Evolutionary conservation across 1,140 invertebrate species (phyloP).

Genomic region (Teleogryllus occipitalis): DNA sequence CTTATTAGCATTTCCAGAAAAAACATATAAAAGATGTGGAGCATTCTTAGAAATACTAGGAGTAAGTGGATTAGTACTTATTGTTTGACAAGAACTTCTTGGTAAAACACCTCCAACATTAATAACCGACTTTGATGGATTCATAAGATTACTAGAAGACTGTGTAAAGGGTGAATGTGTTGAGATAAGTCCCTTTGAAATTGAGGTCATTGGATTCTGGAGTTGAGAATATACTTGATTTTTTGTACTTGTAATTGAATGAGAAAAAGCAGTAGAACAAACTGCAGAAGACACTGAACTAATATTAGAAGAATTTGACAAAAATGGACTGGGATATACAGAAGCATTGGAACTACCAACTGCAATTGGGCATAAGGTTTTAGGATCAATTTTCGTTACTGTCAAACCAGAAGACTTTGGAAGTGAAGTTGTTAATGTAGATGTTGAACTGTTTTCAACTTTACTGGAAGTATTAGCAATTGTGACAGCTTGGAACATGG

Average conservation of each 20-base stretch:
- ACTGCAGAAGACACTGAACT: conserved; percentile 33
- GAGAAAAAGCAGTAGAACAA: not conserved
- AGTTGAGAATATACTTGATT: conserved; percentile 17
- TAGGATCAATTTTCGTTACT: conserved; percentile 53
- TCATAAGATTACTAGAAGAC: conserved; percentile 35
- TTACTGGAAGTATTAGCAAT: conserved; percentile 25
- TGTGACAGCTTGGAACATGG: conserved; percentile 42
- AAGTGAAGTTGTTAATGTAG: not conserved
- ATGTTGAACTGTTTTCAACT: conserved; percentile 8
- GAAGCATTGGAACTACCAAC: conserved; percentile 26
- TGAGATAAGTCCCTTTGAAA: conserved; percentile 34
- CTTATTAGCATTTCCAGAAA: not conserved
- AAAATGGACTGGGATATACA: conserved; percentile 36
- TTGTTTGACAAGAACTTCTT: not conserved
- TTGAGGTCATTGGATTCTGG: conserved; percentile 34
- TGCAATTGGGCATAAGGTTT: conserved; percentile 47
- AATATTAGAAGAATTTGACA: conserved; percentile 31
- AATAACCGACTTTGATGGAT: conserved; percentile 35
- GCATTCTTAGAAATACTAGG: not conserved
- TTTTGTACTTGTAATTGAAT: not conserved
- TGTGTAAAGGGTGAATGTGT: conserved; percentile 38
- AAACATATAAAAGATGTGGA: conserved; percentile 19
- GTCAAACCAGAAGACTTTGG: conserved; percentile 32
- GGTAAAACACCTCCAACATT: conserved; percentile 29
- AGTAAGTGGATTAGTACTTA: not conserved